A percentile compares a stretch with the other conserved stretches of the same genome.
Conservation (phyloP, 2,797 vertebrate species). For the Muraenolepis orangiensis region DNA sequence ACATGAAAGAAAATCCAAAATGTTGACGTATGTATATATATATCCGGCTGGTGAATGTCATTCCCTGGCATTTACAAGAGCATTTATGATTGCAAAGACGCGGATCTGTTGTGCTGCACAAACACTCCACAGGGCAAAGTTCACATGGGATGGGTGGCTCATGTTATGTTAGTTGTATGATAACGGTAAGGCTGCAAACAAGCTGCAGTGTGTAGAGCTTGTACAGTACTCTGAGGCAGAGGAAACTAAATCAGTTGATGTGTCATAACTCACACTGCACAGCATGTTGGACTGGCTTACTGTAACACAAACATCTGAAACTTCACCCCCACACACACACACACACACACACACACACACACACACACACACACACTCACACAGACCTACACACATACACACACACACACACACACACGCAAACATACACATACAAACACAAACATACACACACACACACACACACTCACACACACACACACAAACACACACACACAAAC, state of each 20-base stretch:
- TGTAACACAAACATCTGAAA: too few relatives aligned
- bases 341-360: not conserved
- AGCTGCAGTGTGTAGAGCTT: too few relatives aligned
- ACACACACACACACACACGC: not conserved
- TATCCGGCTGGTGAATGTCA: slow-evolving; percentile 61
- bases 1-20: slow-evolving; percentile 47
- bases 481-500: not conserved
- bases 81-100: slow-evolving; percentile 55
- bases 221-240: not conserved
- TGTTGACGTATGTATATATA: slow-evolving; percentile 60
- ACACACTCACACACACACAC: slow-evolving; percentile 32
- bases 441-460: not conserved
- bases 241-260: not conserved
- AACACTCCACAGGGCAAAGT: slow-evolving; percentile 47
- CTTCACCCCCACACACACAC: too few relatives aligned
- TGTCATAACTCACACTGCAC: not conserved
- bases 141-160: slow-evolving; percentile 39
- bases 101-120: slow-evolving; percentile 41
- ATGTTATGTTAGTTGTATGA: slow-evolving; percentile 6
- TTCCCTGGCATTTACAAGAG: slow-evolving; percentile 65
- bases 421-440: too few relatives aligned
- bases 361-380: not conserved
- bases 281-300: not conserved
- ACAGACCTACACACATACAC: slow-evolving; percentile 42
- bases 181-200: not conserved